A percentile compares a stretch with the other conserved stretches of the same genome.
phyloP scores from a whole-genome alignment of 2,797 vertebrate genomes.

The Prunella strophiata region DNA sequence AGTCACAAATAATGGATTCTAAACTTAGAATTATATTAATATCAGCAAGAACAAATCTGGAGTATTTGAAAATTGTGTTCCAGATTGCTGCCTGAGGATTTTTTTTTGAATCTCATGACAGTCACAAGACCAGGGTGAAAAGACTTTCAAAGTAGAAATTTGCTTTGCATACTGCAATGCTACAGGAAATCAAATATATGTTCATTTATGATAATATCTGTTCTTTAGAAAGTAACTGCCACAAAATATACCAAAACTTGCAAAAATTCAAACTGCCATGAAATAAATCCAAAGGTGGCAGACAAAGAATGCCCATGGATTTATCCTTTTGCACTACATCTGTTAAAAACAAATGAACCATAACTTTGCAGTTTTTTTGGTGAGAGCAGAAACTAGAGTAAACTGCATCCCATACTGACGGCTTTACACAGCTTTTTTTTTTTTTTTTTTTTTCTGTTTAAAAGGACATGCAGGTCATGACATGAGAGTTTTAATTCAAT shows the following conservation, averaged over 20 bases:
- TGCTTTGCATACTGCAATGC: not conserved
- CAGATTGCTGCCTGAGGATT: slow-evolving; percentile 62
- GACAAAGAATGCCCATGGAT: not conserved
- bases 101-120: slow-evolving; percentile 50
- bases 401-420: not conserved
- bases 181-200: slow-evolving; percentile 26
- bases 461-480: not conserved
- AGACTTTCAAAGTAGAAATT: slow-evolving; percentile 26
- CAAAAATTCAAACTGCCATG: not conserved
- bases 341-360: not conserved
- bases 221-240: not conserved
- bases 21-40: slow-evolving; percentile 67
- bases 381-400: not conserved
- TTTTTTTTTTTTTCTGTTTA: not conserved
- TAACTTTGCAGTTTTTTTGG: not conserved
- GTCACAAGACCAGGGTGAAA: slow-evolving; percentile 52
- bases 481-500: not conserved
- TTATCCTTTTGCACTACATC: not conserved
- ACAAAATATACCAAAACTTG: not conserved
- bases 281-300: not conserved
- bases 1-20: slow-evolving; percentile 64
- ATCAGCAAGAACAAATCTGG: slow-evolving; percentile 60
- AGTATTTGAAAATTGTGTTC: slow-evolving; percentile 54
- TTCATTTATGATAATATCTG: not conserved
- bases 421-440: not conserved